Conservation (phyloP, 2,113 vertebrate genomes). For the Martes martes region DNA sequence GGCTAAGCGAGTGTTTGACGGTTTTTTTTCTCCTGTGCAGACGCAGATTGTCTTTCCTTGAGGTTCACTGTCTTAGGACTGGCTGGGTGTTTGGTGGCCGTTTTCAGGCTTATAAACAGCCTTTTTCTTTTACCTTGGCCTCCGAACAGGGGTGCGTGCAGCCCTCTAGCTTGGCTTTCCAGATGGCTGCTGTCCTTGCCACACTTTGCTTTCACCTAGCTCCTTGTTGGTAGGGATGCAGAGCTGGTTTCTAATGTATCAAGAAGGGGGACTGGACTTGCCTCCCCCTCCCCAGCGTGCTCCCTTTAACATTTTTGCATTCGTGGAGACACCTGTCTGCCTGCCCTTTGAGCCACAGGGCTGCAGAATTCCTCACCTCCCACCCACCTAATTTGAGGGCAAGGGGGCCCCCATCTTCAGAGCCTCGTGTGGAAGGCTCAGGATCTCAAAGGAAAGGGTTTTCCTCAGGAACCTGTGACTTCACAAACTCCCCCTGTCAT, state of each 20-base stretch:
- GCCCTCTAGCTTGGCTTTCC: conserved; percentile 11
- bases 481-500: conserved; percentile 78
- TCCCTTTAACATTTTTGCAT: background rate
- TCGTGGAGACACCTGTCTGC: conserved; percentile 56
- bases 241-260: conserved; percentile 37
- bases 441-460: conserved; percentile 76
- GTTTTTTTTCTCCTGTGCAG: conserved; percentile 55
- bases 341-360: background rate
- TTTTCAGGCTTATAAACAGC: conserved; percentile 22
- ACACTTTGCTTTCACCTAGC: conserved; percentile 16
- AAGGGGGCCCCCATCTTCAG: conserved; percentile 28
- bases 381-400: conserved; percentile 31
- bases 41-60: conserved; percentile 40
- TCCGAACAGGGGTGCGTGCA: conserved; percentile 34
- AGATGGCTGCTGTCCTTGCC: conserved; percentile 48
- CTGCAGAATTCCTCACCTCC: conserved; percentile 50
- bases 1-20: background rate
- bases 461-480: conserved; percentile 85
- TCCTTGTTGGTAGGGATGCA: conserved; percentile 15
- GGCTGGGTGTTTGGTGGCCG: conserved; percentile 46
- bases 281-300: background rate
- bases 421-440: conserved; percentile 62
- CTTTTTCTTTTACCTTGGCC: conserved; percentile 70
- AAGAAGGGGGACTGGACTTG: background rate
- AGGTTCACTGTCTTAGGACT: conserved; percentile 61